phyloP scores from a whole-genome alignment of 2,797 vertebrate genomes.

The Holocentrus rufus region DNA sequence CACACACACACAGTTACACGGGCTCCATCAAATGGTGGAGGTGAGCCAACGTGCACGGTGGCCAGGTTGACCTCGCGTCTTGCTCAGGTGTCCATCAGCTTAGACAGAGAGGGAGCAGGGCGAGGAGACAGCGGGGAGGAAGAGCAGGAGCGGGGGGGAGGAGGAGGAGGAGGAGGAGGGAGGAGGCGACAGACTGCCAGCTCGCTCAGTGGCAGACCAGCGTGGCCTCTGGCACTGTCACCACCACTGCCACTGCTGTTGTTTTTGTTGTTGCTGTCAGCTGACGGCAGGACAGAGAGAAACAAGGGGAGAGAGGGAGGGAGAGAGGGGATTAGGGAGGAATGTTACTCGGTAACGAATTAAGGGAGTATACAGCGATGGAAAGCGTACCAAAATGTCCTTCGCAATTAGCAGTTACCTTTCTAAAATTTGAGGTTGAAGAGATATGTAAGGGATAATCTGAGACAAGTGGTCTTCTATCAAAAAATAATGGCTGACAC shows the following conservation, averaged over 20 bases:
- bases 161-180: slow-evolving; percentile 9
- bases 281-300: slow-evolving; percentile 53
- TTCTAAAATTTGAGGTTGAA: slow-evolving; percentile 26
- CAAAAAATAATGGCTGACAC: too few species aligned
- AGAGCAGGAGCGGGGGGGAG: slow-evolving; percentile 8
- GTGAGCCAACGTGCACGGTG: slow-evolving; percentile 31
- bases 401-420: slow-evolving; percentile 34
- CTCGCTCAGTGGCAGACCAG: slow-evolving; percentile 63
- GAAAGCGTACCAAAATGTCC: slow-evolving; percentile 10
- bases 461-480: too few species aligned
- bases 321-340: slow-evolving; percentile 10
- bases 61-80: slow-evolving; percentile 62
- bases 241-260: slow-evolving; percentile 36
- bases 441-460: not conserved
- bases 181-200: slow-evolving; percentile 62
- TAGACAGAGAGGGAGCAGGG: slow-evolving; percentile 38
- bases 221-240: slow-evolving; percentile 70
- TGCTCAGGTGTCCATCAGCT: slow-evolving; percentile 63
- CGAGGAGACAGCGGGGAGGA: not conserved
- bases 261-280: slow-evolving; percentile 64
- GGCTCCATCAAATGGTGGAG: slow-evolving; percentile 36
- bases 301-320: slow-evolving; percentile 44
- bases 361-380: not conserved
- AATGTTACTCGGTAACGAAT: not conserved
- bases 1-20: slow-evolving; percentile 4